Conservation (phyloP, 2,888 invertebrate species). For the Rugalucina vietnamica region DNA sequence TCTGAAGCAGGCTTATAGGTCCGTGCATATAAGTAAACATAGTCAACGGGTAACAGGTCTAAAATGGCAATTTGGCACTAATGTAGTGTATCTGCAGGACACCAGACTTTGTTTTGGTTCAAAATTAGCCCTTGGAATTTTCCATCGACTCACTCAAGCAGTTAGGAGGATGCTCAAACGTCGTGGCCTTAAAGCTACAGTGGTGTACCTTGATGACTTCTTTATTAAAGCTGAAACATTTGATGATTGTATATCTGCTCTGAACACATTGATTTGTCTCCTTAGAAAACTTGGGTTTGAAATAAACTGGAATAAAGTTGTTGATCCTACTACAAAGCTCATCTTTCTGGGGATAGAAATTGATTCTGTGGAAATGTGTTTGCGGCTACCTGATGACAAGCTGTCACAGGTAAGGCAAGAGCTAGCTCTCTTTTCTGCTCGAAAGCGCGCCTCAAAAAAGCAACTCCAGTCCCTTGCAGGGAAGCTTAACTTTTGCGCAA, state of each 20-base stretch:
- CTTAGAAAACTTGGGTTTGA: constrained; percentile 29
- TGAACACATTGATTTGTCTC: not conserved
- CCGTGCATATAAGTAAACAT: constrained; percentile 28
- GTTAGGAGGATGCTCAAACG: constrained; percentile 34
- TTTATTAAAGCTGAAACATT: constrained; percentile 9
- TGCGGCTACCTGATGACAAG: constrained; percentile 23
- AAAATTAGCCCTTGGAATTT: constrained; percentile 30
- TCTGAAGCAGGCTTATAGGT: constrained; percentile 34
- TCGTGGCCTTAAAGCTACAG: constrained; percentile 13
- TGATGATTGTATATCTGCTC: not conserved
- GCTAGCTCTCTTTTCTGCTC: not conserved
- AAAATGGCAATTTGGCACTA: constrained; percentile 22
- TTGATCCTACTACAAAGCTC: constrained; percentile 18
- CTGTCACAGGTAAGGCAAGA: not conserved
- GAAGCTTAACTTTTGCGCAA: constrained; percentile 30
- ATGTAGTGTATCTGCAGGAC: not conserved
- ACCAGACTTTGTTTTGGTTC: constrained; percentile 34
- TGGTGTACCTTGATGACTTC: constrained; percentile 30
- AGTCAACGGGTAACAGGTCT: constrained; percentile 36
- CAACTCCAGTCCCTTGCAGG: constrained; percentile 34
- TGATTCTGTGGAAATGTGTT: constrained; percentile 6
- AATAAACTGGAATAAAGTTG: constrained; percentile 39
- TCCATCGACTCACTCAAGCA: constrained; percentile 37
- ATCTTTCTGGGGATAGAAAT: constrained; percentile 35
- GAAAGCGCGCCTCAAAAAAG: constrained; percentile 22